Percentiles rank a stretch among this genome's conserved stretches.
These are phyloP conservation scores for Pecten maximus DNA, from an alignment of 2,888 invertebrate genomes.

Conservation along the genomic window DNA sequence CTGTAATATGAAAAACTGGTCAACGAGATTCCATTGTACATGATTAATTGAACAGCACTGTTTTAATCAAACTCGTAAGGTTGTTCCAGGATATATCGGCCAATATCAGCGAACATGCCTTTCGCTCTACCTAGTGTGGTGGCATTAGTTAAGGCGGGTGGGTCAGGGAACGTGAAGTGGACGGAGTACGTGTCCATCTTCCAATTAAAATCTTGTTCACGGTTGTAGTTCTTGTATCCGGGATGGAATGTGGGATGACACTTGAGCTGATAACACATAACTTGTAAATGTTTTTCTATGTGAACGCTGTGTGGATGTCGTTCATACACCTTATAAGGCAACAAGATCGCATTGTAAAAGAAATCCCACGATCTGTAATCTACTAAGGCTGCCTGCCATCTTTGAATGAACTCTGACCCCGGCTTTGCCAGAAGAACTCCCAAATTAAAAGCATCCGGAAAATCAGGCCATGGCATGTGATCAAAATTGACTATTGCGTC, in stretches of 20 bases:
- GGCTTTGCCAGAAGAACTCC: conserved; percentile 77
- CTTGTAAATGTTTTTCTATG: conserved; percentile 76
- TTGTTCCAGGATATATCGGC: conserved; percentile 70
- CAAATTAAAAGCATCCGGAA: conserved; percentile 71
- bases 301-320: conserved; percentile 73
- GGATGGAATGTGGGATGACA: conserved; percentile 78
- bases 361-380: conserved; percentile 68
- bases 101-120: conserved; percentile 76
- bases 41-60: no score
- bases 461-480: conserved; percentile 70
- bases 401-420: conserved; percentile 65
- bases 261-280: conserved; percentile 77
- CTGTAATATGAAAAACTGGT: no score
- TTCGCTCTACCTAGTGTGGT: conserved; percentile 57
- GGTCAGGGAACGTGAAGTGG: conserved; percentile 80
- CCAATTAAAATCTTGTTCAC: conserved; percentile 76
- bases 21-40: no score
- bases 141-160: conserved; percentile 70
- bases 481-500: conserved; percentile 78
- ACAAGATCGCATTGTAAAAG: conserved; percentile 67
- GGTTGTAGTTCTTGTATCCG: conserved; percentile 71
- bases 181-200: conserved; percentile 75
- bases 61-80: conserved; percentile 32
- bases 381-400: conserved; percentile 66
- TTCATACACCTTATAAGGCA: conserved; percentile 75